phyloP scores from a whole-genome alignment of 1,140 invertebrate species.

The Aphelinus certus region DNA sequence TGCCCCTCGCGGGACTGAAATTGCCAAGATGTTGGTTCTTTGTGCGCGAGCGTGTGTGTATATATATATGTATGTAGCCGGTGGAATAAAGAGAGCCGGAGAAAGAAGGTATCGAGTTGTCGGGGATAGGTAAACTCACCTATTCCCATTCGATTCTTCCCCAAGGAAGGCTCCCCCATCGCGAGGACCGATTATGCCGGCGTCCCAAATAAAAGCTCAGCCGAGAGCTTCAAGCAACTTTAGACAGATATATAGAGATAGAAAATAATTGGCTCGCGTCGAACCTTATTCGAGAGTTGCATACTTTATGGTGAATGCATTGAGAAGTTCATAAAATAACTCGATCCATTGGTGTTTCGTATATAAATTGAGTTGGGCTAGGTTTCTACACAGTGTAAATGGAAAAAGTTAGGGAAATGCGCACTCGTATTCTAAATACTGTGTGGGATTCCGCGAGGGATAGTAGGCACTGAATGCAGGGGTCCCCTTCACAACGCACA shows the following conservation, averaged over 20 bases:
- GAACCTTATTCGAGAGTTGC: too few relatives aligned
- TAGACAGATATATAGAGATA: background rate
- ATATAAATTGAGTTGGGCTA: too few relatives aligned
- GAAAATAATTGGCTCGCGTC: background rate
- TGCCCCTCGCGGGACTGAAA: conserved; percentile 30
- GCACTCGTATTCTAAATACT: too few relatives aligned
- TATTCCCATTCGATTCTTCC: conserved; percentile 23
- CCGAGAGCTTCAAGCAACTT: background rate
- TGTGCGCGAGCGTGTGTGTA: background rate
- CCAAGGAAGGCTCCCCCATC: conserved; percentile 9
- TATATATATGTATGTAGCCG: background rate
- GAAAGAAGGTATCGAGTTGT: conserved; percentile 2
- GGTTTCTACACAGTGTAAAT: too few relatives aligned
- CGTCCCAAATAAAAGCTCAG: conserved; percentile 31
- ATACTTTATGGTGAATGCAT: too few relatives aligned
- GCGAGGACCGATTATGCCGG: conserved; percentile 19
- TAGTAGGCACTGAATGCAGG: too few relatives aligned
- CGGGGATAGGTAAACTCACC: conserved; percentile 24
- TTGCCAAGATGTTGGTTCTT: conserved; percentile 15
- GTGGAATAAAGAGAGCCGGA: background rate
- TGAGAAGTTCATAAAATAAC: too few relatives aligned
- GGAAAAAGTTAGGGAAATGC: too few relatives aligned
- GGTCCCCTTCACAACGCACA: too few relatives aligned
- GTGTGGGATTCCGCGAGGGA: too few relatives aligned
- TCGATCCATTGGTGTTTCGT: too few relatives aligned